These are phyloP conservation scores for Nannospalax galili DNA, from an alignment of 2,113 vertebrate genomes.

Conservation along the genomic window DNA sequence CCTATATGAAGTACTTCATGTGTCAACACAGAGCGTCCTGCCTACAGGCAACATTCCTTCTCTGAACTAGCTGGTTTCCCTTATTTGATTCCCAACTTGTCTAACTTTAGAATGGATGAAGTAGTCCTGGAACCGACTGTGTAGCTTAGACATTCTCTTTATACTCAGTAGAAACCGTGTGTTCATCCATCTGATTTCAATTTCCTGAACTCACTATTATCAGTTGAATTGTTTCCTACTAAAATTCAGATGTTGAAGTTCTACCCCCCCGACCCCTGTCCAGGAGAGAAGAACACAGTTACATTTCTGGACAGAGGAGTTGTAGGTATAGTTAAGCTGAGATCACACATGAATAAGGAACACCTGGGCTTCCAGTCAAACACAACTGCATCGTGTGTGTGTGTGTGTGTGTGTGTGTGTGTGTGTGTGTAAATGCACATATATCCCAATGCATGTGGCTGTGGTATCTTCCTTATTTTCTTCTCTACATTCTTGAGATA, in stretches of 20 bases:
- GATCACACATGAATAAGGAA: not conserved
- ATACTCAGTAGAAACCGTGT: not conserved
- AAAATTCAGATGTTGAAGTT: not conserved
- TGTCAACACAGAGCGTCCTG: not conserved
- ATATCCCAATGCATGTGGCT: not conserved
- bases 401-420: not conserved
- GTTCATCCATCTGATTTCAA: not conserved
- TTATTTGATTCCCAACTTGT: not conserved
- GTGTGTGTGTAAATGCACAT: not conserved
- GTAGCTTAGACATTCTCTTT: not conserved
- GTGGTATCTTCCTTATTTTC: not conserved
- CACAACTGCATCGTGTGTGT: not conserved
- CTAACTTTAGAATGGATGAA: not conserved
- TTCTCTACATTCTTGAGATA: not conserved
- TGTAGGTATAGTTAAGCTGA: not conserved
- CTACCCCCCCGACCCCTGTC: too few relatives aligned
- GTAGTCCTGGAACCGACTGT: not conserved
- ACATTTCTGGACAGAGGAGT: not conserved
- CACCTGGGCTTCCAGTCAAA: not conserved
- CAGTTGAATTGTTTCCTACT: not conserved
- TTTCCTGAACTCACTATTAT: not conserved
- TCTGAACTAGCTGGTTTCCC: not conserved
- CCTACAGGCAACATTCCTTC: fast-evolving
- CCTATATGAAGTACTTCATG: fast-evolving
- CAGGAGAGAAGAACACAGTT: not conserved